These are phyloP conservation scores for Azorinus chamasolen DNA, from an alignment of 2,888 invertebrate genomes.

Conservation along the genomic window DNA sequence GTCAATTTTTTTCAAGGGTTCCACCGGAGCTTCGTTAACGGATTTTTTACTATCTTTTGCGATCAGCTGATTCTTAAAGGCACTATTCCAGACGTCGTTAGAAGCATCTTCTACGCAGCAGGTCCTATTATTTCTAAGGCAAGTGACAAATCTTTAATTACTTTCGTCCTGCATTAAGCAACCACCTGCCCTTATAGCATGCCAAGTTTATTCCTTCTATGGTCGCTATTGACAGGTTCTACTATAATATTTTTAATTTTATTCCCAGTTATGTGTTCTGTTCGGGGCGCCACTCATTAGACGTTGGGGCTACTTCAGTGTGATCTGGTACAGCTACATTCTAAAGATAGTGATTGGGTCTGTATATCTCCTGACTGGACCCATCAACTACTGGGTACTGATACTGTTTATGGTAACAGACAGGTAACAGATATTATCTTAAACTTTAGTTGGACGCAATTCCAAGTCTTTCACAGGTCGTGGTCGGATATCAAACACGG, in stretches of 20 bases:
- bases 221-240: no score
- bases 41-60: conserved; percentile 79
- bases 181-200: no score
- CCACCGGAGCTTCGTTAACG: conserved; percentile 73
- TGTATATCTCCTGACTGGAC: conserved; percentile 66
- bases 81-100: conserved; percentile 62
- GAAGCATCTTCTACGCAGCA: conserved; percentile 80
- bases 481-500: no score
- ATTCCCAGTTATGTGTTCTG: no score
- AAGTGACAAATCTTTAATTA: no score
- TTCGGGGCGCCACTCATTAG: no score
- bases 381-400: conserved; percentile 70
- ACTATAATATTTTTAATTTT: no score
- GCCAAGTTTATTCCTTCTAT: no score
- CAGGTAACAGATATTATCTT: no score
- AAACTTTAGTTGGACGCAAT: no score
- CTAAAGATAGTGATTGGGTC: conserved; percentile 72
- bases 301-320: conserved; percentile 70
- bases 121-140: conserved; percentile 71
- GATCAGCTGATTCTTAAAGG: conserved; percentile 76
- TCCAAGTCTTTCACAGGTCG: no score
- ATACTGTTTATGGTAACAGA: conserved; percentile 73
- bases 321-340: conserved; percentile 72
- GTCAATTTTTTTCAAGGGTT: conserved; percentile 82
- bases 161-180: no score